phyloP scores from a whole-genome alignment of 37 sponge, comb jelly and placozoan species.

The Diacarnus erythraeanus region DNA sequence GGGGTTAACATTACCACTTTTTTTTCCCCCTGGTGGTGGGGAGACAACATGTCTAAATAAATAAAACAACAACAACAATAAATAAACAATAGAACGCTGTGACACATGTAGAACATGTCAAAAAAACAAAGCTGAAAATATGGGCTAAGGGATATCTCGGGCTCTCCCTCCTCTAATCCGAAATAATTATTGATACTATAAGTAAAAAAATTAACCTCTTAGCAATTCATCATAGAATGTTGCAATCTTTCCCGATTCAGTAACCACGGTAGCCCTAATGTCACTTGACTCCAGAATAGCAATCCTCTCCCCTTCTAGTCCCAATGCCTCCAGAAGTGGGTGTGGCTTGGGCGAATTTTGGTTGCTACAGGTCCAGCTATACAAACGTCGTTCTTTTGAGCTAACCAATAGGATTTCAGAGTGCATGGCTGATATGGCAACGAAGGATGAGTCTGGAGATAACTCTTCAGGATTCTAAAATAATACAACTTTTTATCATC shows the following conservation, averaged over 20 bases:
- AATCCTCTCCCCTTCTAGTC: conserved; percentile 50
- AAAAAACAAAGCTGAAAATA: too few relatives aligned
- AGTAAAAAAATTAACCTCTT: too few relatives aligned
- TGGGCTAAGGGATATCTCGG: too few relatives aligned
- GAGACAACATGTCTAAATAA: too few relatives aligned
- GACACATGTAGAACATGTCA: too few relatives aligned
- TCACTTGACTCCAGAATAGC: conserved; percentile 49
- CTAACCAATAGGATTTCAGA: conserved; percentile 82
- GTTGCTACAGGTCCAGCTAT: conserved; percentile 60
- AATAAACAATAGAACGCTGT: too few relatives aligned
- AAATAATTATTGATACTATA: too few relatives aligned
- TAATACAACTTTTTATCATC: too few relatives aligned
- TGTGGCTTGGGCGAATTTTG: conserved; percentile 32
- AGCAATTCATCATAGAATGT: conserved; percentile 84
- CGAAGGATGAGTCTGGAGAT: conserved; percentile 26
- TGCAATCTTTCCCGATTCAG: conserved; percentile 63
- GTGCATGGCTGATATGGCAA: conserved; percentile 58
- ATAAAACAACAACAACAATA: too few relatives aligned
- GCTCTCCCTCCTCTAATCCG: too few relatives aligned
- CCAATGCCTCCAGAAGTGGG: conserved; percentile 55
- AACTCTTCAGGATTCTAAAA: conserved; percentile 36
- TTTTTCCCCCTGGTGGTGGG: too few relatives aligned
- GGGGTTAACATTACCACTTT: too few relatives aligned
- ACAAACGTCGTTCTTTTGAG: conserved; percentile 36
- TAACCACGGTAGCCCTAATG: conserved; percentile 63